phyloP scores from a whole-genome alignment of 2,113 vertebrate species.

The Reinhardtius hippoglossoides region DNA sequence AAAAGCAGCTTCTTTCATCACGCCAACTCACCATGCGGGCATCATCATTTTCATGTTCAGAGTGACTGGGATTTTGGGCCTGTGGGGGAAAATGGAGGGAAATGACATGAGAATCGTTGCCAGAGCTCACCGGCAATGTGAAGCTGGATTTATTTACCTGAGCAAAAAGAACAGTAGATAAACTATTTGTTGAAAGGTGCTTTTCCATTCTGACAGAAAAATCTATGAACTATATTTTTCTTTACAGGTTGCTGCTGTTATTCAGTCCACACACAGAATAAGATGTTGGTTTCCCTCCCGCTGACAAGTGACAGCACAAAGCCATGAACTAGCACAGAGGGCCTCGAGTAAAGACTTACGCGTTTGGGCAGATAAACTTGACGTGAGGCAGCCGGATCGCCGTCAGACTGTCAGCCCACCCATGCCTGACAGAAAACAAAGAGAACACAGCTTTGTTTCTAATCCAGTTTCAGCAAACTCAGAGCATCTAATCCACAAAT shows the following conservation, averaged over 20 bases:
- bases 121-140: neutral
- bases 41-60: conserved; percentile 95
- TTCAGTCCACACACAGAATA: neutral
- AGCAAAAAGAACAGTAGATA: too few relatives aligned
- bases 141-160: too few relatives aligned
- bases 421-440: conserved; percentile 84
- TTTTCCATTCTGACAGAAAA: neutral
- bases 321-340: conserved; percentile 3
- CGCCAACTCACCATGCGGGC: conserved; percentile 92
- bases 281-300: neutral
- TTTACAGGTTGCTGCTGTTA: neutral
- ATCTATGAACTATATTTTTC: neutral
- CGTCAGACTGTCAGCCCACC: conserved; percentile 92
- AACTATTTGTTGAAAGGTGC: too few relatives aligned
- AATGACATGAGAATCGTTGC: neutral
- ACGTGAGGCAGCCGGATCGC: conserved; percentile 92
- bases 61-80: conserved; percentile 93
- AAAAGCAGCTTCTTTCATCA: conserved; percentile 30
- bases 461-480: neutral
- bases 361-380: conserved; percentile 97
- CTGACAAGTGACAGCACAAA: neutral
- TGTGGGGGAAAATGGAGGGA: conserved; percentile 58
- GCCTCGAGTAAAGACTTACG: conserved; percentile 85
- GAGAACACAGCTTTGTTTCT: conserved; percentile 40
- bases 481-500: neutral